Evolutionary conservation across 1,140 invertebrate species (phyloP).

Genomic region (Macrobrachium nipponense): DNA sequence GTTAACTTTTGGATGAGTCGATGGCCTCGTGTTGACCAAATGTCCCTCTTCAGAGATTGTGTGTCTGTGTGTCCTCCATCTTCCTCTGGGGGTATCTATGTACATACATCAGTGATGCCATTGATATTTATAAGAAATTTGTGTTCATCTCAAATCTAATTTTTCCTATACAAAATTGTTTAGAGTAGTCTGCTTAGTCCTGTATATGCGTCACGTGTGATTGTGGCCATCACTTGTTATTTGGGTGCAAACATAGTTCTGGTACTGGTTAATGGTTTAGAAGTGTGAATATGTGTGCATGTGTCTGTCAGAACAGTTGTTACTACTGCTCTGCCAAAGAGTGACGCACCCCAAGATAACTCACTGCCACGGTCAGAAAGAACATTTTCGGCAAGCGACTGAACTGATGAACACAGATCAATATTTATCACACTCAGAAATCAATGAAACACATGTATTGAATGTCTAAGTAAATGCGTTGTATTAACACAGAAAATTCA

Average conservation of each 20-base stretch:
- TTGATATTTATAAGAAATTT: slow-evolving; percentile 23
- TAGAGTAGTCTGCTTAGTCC: slow-evolving; percentile 4
- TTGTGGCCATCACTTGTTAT: slow-evolving; percentile 28
- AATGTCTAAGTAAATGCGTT: too few relatives aligned
- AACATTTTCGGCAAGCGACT: too few relatives aligned
- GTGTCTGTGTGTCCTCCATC: slow-evolving; percentile 21
- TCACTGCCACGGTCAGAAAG: too few relatives aligned
- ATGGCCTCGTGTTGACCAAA: slow-evolving; percentile 8
- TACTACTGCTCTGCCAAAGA: too few relatives aligned
- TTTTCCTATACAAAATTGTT: slow-evolving; percentile 13
- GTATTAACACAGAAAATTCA: too few relatives aligned
- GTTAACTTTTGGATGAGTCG: background rate
- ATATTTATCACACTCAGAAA: too few relatives aligned
- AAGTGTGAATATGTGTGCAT: too few relatives aligned
- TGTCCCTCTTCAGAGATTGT: slow-evolving; percentile 2
- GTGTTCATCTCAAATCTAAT: slow-evolving; percentile 7
- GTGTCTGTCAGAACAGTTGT: too few relatives aligned
- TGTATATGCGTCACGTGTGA: slow-evolving; percentile 29
- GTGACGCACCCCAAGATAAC: too few relatives aligned
- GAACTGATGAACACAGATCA: too few relatives aligned
- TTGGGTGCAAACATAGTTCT: slow-evolving; percentile 19
- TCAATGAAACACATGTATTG: too few relatives aligned
- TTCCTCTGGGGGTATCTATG: slow-evolving; percentile 27
- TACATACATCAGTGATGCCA: slow-evolving; percentile 27
- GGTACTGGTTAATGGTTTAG: slow-evolving; percentile 14